phyloP scores from a whole-genome alignment of 1,140 invertebrate species.

The Parasteatoda tepidariorum region DNA sequence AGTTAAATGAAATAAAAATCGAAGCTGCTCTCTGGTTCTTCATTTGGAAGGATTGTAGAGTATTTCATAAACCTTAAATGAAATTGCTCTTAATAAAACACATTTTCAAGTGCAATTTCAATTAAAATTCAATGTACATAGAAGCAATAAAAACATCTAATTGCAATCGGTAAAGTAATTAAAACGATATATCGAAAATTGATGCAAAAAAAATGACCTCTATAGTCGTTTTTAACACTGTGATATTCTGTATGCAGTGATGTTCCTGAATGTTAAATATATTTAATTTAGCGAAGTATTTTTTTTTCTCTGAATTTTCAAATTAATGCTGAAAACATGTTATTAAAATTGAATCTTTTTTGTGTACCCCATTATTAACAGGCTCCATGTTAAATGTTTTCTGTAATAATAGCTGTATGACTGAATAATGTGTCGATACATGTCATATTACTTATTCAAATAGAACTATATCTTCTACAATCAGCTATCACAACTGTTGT shows the following conservation, averaged over 20 bases:
- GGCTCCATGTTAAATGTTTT: not conserved
- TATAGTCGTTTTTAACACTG: conserved; percentile 52
- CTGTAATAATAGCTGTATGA: not conserved
- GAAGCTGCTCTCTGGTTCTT: no score
- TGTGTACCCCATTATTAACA: not conserved
- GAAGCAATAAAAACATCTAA: conserved; percentile 5
- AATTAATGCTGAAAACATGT: not conserved
- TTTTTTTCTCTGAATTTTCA: not conserved
- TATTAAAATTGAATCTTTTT: not conserved
- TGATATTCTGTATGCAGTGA: conserved; percentile 54
- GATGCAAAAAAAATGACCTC: conserved; percentile 35
- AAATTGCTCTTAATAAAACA: conserved; percentile 45
- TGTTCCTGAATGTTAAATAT: conserved; percentile 49
- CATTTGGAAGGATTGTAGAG: no score
- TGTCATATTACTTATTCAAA: not conserved
- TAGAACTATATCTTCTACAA: not conserved
- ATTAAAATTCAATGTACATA: conserved; percentile 49
- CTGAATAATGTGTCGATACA: not conserved
- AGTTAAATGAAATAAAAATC: no score
- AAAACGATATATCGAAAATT: conserved; percentile 25
- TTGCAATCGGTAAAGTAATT: conserved; percentile 12
- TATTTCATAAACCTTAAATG: conserved; percentile 36
- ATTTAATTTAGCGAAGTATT: conserved; percentile 8
- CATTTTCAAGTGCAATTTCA: conserved; percentile 43
- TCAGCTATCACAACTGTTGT: not conserved